These are phyloP conservation scores for Simalia tracyae DNA, from an alignment of 2,797 vertebrate genomes.

Conservation along the genomic window DNA sequence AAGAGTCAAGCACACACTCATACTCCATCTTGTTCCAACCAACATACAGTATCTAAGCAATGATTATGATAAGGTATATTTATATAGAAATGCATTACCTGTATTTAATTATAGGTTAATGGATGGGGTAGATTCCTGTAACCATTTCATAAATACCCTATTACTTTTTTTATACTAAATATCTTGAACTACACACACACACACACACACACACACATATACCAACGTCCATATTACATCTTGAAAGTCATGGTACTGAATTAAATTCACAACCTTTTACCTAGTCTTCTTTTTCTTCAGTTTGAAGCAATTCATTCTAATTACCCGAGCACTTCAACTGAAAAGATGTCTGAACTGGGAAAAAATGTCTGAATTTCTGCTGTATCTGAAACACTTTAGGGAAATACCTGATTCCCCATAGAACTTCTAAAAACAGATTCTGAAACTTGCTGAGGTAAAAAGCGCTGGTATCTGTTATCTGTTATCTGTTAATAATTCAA, in stretches of 20 bases:
- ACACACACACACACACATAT: not conserved
- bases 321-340: not conserved
- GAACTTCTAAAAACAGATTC: not conserved
- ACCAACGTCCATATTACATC: not conserved
- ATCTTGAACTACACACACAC: not conserved
- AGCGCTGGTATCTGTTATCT: not conserved
- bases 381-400: rapidly evolving
- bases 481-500: not conserved
- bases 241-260: not conserved
- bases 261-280: rapidly evolving
- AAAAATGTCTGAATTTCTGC: not conserved
- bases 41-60: not conserved
- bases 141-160: not conserved
- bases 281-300: not conserved
- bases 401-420: not conserved
- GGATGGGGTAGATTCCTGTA: not conserved
- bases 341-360: not conserved
- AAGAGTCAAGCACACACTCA: not conserved
- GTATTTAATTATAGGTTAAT: not conserved
- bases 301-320: not conserved
- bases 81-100: not conserved
- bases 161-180: not conserved
- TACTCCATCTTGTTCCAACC: not conserved
- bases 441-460: not conserved
- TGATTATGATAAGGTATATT: not conserved